These are phyloP conservation scores for Scartelaos histophorus DNA, from an alignment of 2,113 vertebrate species.

Conservation along the genomic window DNA sequence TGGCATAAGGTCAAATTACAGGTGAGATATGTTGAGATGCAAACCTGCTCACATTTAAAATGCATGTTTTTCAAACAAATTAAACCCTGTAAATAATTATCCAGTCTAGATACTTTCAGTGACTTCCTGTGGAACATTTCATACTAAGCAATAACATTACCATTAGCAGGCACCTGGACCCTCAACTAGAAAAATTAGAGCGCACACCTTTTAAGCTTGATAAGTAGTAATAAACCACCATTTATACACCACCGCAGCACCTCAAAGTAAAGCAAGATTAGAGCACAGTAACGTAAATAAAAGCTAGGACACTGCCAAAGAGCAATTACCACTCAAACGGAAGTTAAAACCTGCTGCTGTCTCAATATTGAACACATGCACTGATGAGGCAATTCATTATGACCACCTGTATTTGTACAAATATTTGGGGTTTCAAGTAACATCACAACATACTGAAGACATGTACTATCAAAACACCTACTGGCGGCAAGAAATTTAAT, in stretches of 20 bases:
- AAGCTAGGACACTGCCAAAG: slow-evolving; percentile 71
- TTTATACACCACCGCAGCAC: slow-evolving; percentile 66
- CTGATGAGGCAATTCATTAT: not conserved
- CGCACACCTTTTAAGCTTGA: not conserved
- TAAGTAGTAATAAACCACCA: slow-evolving; percentile 43
- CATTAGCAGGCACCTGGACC: too few species aligned
- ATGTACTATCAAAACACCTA: not conserved
- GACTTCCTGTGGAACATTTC: too few species aligned
- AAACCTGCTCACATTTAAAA: too few species aligned
- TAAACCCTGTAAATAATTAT: too few species aligned
- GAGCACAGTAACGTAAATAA: slow-evolving; percentile 39
- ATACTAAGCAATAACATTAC: too few species aligned
- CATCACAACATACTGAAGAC: not conserved
- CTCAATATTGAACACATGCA: slow-evolving; percentile 27
- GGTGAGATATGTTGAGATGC: too few species aligned
- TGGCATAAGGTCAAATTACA: too few species aligned
- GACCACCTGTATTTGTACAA: not conserved
- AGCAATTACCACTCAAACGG: slow-evolving; percentile 53
- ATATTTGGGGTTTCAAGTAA: not conserved
- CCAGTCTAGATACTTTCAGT: too few species aligned
- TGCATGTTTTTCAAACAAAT: too few species aligned
- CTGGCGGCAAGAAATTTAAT: not conserved
- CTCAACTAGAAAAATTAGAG: too few species aligned
- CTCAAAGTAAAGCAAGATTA: slow-evolving; percentile 42
- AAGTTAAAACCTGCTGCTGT: slow-evolving; percentile 34